Evolutionary conservation across 2,113 vertebrate genomes (phyloP), one percentile per base, ranked within the genome.

Genomic region (Marmota flaviventris): DNA sequence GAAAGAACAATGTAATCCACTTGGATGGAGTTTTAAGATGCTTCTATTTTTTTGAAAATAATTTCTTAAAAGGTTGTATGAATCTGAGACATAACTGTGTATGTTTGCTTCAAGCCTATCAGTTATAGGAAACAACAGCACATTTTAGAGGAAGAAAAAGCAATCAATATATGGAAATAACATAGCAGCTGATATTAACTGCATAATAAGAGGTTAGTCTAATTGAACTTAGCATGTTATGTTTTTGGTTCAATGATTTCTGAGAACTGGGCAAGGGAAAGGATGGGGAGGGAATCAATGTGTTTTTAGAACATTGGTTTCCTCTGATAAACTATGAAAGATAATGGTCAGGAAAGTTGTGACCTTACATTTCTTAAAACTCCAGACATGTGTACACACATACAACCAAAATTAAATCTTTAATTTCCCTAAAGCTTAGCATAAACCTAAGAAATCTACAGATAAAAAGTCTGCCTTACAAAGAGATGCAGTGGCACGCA

Each of bases 391-490:
- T 42, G 53, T 24, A 73, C 5, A 25, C 18, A 76, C 17, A 51
- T 17, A 84, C 1, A 63, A 72, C 22, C 7, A 72, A 6, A 27
- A 77, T 29, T 91, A 42, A 96, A 76, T 83, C 58, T 85, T 51
- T 78, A 70, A 89, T 87, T 90, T 90, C 58, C 51, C 76, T 51
- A 39, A 94, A 94, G 67, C 4, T 78, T 76, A 94, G 20, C 42
- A 87, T 51, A 95, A 94, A 93, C 72, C 9, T 77, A 92, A 96
- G 51, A 88, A 87, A 93, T 18, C 34, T 53, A 96, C 4, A 89
- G 11, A 34, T 22, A 87, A 97, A 93, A 96, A 58, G 42, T 20
- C 45, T 93, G 53, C n/a, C 95, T 85, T 93, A 25, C 75, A 13
- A 58, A 20, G 7, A 7, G 20, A 20, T 58, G 7, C 56, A 58